These are phyloP conservation scores for Drosophila robusta DNA, from an alignment of 2,888 invertebrate species.

Conservation along the genomic window DNA sequence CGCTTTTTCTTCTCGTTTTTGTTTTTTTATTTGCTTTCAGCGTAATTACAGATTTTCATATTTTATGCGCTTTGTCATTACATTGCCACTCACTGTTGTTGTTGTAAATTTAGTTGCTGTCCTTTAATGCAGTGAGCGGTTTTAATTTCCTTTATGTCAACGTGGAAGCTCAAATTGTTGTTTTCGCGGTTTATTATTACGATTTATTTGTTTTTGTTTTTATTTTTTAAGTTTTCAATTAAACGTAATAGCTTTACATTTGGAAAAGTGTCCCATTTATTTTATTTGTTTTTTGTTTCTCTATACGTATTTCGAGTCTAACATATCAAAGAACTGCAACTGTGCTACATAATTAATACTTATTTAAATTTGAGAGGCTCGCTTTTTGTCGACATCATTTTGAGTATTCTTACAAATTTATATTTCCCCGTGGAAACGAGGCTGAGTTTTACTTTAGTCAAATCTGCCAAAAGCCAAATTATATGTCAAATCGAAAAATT, in stretches of 20 bases:
- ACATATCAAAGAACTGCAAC: conserved; percentile 11
- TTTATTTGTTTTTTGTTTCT: conserved; percentile 2
- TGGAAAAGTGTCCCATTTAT: conserved; percentile 4
- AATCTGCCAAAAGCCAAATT: too few species aligned
- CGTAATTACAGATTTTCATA: conserved; percentile 58
- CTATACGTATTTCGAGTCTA: conserved; percentile 1
- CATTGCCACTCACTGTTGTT: conserved; percentile 23
- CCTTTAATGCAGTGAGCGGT: conserved; percentile 20
- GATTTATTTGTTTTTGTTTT: conserved; percentile 8
- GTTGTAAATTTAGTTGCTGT: conserved; percentile 37
- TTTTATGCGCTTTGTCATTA: conserved; percentile 49
- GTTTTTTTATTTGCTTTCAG: conserved; percentile 44
- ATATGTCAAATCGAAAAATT: too few species aligned
- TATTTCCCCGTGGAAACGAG: too few species aligned
- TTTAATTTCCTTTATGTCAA: conserved; percentile 52
- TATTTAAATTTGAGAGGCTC: not conserved
- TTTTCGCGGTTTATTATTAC: conserved; percentile 7
- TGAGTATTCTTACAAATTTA: not conserved
- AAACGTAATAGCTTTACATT: conserved; percentile 36
- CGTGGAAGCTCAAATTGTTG: conserved; percentile 57
- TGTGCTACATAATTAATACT: not conserved
- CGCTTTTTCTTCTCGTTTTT: not conserved
- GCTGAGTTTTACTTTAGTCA: too few species aligned
- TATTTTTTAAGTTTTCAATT: conserved; percentile 36
- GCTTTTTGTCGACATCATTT: not conserved